These are phyloP conservation scores for Dolichoris vasculosae DNA, from an alignment of 1,140 invertebrate species.

Conservation along the genomic window DNA sequence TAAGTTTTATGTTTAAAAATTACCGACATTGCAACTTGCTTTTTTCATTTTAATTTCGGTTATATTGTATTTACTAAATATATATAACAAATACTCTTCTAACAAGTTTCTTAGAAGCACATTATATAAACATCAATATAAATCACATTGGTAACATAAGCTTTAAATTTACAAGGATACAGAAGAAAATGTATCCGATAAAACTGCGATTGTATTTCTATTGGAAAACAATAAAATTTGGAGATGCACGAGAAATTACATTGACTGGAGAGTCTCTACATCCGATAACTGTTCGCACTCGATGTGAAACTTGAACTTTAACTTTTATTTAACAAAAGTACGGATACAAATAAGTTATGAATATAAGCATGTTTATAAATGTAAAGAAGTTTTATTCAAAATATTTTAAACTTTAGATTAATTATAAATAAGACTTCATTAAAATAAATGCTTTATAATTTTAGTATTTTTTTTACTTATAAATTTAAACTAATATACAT, in stretches of 20 bases:
- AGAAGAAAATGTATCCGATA: neutral
- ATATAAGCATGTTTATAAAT: too few species aligned
- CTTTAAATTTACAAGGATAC: neutral
- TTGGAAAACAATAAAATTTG: neutral
- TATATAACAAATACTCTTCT: neutral
- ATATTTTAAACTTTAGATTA: neutral
- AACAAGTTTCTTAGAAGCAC: neutral
- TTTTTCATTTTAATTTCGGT: too few species aligned
- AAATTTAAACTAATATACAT: neutral
- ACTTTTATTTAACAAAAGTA: neutral
- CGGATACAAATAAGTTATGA: too few species aligned
- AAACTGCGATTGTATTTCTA: neutral
- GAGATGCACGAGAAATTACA: neutral
- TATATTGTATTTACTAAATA: too few species aligned
- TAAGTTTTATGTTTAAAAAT: too few species aligned
- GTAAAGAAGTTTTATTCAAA: too few species aligned
- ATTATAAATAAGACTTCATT: neutral
- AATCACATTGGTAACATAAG: neutral
- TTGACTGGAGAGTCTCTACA: neutral
- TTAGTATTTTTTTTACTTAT: neutral
- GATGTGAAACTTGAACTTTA: neutral
- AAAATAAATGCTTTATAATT: neutral
- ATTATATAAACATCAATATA: neutral
- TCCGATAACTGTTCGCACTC: neutral
- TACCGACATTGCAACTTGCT: too few species aligned